These are phyloP conservation scores for Capromys pilorides DNA, from an alignment of 2,797 vertebrate genomes.

Conservation along the genomic window DNA sequence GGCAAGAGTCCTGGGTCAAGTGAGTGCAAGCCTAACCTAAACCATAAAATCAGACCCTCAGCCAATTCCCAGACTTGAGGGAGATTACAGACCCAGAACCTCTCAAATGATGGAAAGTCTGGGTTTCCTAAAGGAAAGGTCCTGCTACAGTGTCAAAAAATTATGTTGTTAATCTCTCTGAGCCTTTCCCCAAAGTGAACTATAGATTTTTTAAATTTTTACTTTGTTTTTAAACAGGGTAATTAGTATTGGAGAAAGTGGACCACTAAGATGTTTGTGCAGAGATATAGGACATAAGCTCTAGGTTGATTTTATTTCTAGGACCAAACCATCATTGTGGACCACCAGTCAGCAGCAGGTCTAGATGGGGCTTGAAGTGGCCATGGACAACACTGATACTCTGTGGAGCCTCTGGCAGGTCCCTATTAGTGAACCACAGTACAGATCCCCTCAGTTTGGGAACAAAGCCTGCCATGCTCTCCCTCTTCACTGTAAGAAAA, in stretches of 20 bases:
- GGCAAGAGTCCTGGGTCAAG: background rate
- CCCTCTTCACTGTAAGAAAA: background rate
- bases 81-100: background rate
- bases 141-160: background rate
- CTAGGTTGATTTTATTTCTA: background rate
- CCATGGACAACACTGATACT: background rate
- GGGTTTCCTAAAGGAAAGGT: background rate
- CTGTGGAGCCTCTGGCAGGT: background rate
- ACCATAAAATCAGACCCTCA: background rate
- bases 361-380: too few species aligned
- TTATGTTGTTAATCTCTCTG: background rate
- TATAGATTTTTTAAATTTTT: too few species aligned
- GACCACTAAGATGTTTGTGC: background rate
- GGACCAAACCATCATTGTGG: background rate
- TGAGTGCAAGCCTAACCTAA: background rate
- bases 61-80: background rate
- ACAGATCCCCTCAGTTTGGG: background rate
- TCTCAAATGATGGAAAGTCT: background rate
- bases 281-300: background rate
- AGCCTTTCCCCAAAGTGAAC: background rate
- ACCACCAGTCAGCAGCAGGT: background rate
- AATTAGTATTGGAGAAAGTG: too few species aligned
- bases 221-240: background rate
- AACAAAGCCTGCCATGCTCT: background rate
- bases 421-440: background rate